Base-by-base conservation (phyloP, 2,113 vertebrate genomes). In the Psilopsiagon aymara region DNA sequence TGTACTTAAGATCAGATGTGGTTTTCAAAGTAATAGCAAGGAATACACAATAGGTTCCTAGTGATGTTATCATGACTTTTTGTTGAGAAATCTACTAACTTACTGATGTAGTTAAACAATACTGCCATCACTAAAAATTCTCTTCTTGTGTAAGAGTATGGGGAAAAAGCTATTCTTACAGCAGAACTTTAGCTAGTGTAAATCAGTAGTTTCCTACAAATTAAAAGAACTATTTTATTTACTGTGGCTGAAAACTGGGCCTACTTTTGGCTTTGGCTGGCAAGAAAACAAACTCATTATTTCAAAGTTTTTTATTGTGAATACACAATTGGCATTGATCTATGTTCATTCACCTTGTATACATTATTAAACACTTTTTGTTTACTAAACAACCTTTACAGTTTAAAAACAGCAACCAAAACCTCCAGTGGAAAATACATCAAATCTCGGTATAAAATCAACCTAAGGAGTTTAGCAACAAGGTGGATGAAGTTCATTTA, bases 401-500 rank as follows among this genome's bases (percentile, higher is more conserved):
- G 37, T 97, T 95, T 74, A 64, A 92, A 95, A 96, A 46, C 55
- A 92, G 59, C 41, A 46, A 66, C 24, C 29, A 79, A 88, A 94
- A 80, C 44, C 81, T 87, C 90, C 39, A 66, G 53, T 79, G 29
- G 92, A 89, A 97, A 96, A 96, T 92, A 41, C 71, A 82, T 86
- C 49, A 74, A 66, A 87, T 85, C 63, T 82, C 43, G 41, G 28
- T 37, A 80, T 35, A 97, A 94, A 97, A 97, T 95, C 86, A 97
- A 92, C 66, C 29, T 78, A 90, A 94, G 39, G 52, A 97, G 70
- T 97, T 96, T 95, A 93, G 82, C 77, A 83, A 77, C 74, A 85
- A 97, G 96, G 94, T 97, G 95, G 96, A 62, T 82, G 80, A 94
- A 96, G 97, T 97, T 97, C 92, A 96, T 96, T 97, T 97, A 97